A percentile compares a stretch with the other conserved stretches of the same genome.
Conservation (phyloP, 2,888 invertebrate genomes). For the Liodrosophila aerea region DNA sequence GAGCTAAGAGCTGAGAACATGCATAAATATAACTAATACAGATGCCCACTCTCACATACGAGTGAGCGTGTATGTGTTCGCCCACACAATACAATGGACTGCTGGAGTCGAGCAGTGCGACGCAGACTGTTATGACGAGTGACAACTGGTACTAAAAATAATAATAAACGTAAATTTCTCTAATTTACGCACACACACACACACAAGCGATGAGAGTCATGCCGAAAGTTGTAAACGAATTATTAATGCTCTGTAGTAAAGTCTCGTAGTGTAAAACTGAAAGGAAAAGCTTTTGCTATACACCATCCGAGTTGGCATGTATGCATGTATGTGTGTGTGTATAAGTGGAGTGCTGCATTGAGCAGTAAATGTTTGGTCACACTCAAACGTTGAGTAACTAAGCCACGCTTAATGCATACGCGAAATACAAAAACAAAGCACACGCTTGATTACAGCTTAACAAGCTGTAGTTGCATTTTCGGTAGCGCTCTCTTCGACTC, state of each 20-base stretch:
- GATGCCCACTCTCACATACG: constrained; percentile 48
- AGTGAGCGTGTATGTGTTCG: neutral
- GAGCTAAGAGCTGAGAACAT: constrained; percentile 41
- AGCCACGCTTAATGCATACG: too few species aligned
- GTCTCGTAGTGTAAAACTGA: neutral
- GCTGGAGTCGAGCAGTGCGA: neutral
- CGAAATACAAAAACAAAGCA: too few species aligned
- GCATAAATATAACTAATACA: constrained; percentile 70
- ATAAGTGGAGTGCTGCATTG: too few species aligned
- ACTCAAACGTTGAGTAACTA: too few species aligned
- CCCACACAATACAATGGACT: neutral
- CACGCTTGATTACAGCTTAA: too few species aligned
- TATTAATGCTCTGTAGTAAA: neutral
- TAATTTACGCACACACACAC: constrained; percentile 58
- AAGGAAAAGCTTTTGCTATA: too few species aligned
- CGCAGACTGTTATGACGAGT: constrained; percentile 51
- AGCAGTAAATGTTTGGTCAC: too few species aligned
- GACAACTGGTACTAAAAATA: constrained; percentile 70
- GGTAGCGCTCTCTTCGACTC: too few species aligned
- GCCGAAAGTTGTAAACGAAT: neutral
- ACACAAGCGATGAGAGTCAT: neutral
- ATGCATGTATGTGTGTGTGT: too few species aligned
- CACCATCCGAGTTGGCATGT: too few species aligned
- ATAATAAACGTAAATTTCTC: constrained; percentile 77
- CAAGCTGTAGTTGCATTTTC: too few species aligned